Percentiles rank a stretch among this genome's conserved stretches.
phyloP scores from a whole-genome alignment of 2,113 vertebrate species.

The Recurvirostra avosetta region DNA sequence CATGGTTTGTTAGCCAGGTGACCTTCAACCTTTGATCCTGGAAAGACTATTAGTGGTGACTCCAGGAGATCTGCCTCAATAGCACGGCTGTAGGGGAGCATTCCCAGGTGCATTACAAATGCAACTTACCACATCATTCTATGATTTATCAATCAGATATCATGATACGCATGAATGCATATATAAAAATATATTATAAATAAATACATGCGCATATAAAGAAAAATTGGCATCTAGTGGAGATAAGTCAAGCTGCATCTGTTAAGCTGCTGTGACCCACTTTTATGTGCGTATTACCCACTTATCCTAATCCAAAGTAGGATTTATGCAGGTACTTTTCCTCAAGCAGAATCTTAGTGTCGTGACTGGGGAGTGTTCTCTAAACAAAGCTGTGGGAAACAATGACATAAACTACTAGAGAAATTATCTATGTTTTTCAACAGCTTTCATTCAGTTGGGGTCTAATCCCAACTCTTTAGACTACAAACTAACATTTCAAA shows the following conservation, averaged over 20 bases:
- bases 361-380: not conserved
- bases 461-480: not conserved
- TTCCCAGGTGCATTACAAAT: slow-evolving; percentile 23
- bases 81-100: not conserved
- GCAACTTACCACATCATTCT: not conserved
- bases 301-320: not conserved
- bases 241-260: not conserved
- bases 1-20: slow-evolving; percentile 43
- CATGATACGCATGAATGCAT: not conserved
- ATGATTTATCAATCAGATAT: not conserved
- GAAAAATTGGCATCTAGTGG: not conserved
- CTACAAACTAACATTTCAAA: not conserved
- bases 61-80: not conserved
- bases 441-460: not conserved
- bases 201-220: not conserved
- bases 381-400: not conserved
- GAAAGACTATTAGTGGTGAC: not conserved
- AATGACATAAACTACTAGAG: not conserved
- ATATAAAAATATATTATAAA: not conserved
- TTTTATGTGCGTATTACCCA: not conserved
- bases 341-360: not conserved
- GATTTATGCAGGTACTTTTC: not conserved
- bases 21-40: slow-evolving; percentile 56
- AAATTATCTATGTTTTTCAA: not conserved
- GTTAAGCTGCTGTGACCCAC: not conserved